These are phyloP conservation scores for Cheumatopsyche charites DNA, from an alignment of 1,140 invertebrate genomes.

Conservation along the genomic window DNA sequence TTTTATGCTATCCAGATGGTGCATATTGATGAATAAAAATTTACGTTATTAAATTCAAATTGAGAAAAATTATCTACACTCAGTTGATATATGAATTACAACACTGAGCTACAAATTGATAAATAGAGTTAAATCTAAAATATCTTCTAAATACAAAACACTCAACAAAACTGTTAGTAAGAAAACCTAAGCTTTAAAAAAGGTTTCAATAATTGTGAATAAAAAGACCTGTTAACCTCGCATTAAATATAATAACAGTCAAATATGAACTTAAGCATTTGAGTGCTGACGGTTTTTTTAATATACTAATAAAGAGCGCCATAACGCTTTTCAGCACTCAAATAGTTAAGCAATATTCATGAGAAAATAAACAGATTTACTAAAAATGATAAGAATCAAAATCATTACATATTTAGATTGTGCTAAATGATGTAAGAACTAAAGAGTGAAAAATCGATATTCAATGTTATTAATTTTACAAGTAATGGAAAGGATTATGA, in stretches of 20 bases:
- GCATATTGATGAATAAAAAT: background rate
- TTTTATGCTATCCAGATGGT: slow-evolving; percentile 16
- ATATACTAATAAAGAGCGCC: too few relatives aligned
- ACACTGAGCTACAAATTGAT: slow-evolving; percentile 6
- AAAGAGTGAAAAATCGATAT: too few relatives aligned
- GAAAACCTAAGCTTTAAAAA: background rate
- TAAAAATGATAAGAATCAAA: too few relatives aligned
- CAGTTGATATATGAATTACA: slow-evolving; percentile 12
- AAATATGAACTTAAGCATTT: background rate
- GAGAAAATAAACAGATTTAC: too few relatives aligned
- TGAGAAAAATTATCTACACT: slow-evolving; percentile 6
- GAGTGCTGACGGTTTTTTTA: too few relatives aligned
- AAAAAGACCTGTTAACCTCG: background rate
- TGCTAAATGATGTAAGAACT: too few relatives aligned
- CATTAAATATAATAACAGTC: background rate
- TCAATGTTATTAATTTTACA: too few relatives aligned
- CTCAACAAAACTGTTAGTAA: slow-evolving; percentile 34
- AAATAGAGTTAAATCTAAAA: slow-evolving; percentile 24
- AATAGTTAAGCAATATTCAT: too few relatives aligned
- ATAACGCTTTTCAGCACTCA: too few relatives aligned
- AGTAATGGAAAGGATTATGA: too few relatives aligned
- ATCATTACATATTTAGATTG: too few relatives aligned
- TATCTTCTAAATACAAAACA: slow-evolving; percentile 25
- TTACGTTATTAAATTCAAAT: slow-evolving; percentile 4
- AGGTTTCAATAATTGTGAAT: background rate